Percentiles rank a stretch among this genome's conserved stretches.
Conservation (phyloP, 2,113 vertebrate species). For the Limnothrissa miodon region DNA sequence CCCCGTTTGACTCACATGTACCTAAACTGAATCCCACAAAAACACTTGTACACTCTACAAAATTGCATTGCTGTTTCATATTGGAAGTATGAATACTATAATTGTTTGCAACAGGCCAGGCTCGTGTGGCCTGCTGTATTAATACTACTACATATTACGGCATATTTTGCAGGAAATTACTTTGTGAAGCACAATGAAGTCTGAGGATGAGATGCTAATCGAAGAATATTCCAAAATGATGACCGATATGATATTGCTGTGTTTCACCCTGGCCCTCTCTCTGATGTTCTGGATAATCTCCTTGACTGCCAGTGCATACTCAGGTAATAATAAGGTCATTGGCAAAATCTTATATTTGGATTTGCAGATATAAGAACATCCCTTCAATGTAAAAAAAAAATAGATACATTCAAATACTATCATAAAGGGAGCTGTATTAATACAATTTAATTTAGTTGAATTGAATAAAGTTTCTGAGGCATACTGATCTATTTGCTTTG, state of each 20-base stretch:
- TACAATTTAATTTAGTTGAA: too few relatives aligned
- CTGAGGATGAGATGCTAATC: constrained; percentile 62
- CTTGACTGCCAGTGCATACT: constrained; percentile 81
- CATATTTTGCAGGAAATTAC: background rate
- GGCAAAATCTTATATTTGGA: background rate
- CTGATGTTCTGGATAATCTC: constrained; percentile 90
- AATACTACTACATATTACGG: too few relatives aligned
- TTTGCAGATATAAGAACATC: background rate
- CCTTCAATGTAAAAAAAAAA: background rate
- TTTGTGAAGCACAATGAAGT: background rate
- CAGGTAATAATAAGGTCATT: constrained; percentile 71
- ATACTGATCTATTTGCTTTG: too few relatives aligned
- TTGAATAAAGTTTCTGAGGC: too few relatives aligned
- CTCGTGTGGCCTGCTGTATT: too few relatives aligned
- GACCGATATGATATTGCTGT: constrained; percentile 84
- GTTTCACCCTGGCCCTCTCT: constrained; percentile 83
- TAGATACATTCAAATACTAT: too few relatives aligned
- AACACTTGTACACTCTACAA: too few relatives aligned
- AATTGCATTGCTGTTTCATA: background rate
- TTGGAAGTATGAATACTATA: too few relatives aligned
- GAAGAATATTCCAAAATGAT: constrained; percentile 86
- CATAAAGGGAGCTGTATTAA: too few relatives aligned
- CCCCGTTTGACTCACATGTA: too few relatives aligned
- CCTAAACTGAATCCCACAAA: too few relatives aligned
- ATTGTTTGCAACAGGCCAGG: too few relatives aligned